Conservation (phyloP, 2,888 invertebrate genomes). For the Nymphalis c-album region DNA sequence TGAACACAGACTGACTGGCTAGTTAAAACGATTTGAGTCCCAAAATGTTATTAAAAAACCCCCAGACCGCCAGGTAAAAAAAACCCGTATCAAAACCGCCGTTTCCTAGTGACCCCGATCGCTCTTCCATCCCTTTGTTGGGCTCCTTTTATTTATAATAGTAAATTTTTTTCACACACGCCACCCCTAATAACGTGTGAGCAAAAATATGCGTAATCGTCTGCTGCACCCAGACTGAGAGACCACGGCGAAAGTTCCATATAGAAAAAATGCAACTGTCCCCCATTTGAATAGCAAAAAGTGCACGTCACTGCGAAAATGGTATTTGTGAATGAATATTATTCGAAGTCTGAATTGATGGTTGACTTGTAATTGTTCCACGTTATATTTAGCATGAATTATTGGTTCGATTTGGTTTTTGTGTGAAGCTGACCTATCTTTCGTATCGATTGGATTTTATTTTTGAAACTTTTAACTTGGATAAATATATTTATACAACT, state of each 20-base stretch:
- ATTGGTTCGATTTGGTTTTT: conserved; percentile 76
- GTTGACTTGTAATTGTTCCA: conserved; percentile 79
- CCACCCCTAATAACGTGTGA: conserved; percentile 79
- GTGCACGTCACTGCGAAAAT: conserved; percentile 79
- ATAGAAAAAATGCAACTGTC: conserved; percentile 75
- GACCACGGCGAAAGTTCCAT: conserved; percentile 54
- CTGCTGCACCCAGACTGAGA: conserved; percentile 50
- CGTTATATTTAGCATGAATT: conserved; percentile 80
- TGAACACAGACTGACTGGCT: conserved; percentile 81
- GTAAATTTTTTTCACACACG: conserved; percentile 79
- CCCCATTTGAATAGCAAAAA: conserved; percentile 81
- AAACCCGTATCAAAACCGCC: conserved; percentile 80
- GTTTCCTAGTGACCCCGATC: conserved; percentile 82
- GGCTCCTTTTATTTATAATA: conserved; percentile 79
- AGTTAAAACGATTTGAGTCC: conserved; percentile 64
- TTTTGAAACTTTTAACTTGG: not conserved
- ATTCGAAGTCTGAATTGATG: conserved; percentile 76
- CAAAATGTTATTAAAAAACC: conserved; percentile 73
- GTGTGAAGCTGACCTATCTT: conserved; percentile 40
- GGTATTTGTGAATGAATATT: conserved; percentile 79
- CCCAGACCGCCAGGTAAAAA: conserved; percentile 75
- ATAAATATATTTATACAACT: not conserved
- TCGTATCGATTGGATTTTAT: conserved; percentile 7
- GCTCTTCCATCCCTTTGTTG: conserved; percentile 79
- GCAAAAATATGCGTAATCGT: conserved; percentile 79